phyloP scores from a whole-genome alignment of 2,113 vertebrate species.

The Tragulus kanchil region DNA sequence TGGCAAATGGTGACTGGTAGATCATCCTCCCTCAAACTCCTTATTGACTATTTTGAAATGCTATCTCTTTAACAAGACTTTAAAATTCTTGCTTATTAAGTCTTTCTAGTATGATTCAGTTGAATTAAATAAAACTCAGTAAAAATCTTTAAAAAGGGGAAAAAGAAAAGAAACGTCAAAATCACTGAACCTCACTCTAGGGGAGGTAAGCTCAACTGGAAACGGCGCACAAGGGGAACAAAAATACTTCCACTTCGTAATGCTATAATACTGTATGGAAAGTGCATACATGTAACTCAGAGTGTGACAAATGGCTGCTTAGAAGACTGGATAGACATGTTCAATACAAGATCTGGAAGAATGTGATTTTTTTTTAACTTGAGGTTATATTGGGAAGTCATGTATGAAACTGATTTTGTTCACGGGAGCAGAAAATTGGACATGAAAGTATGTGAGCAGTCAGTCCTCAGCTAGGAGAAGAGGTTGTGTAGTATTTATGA shows the following conservation, averaged over 20 bases:
- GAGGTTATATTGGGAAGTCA: background rate
- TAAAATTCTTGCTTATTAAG: background rate
- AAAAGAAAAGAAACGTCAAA: background rate
- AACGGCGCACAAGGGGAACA: background rate
- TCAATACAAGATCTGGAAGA: background rate
- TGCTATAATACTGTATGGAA: background rate
- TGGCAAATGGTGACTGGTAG: background rate
- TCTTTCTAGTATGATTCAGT: conserved; percentile 17
- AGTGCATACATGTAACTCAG: background rate
- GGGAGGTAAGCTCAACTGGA: background rate
- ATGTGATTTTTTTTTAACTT: conserved; percentile 19
- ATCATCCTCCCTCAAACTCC: background rate
- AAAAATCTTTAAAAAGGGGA: background rate
- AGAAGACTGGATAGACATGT: background rate
- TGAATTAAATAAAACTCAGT: conserved; percentile 30
- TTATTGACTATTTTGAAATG: conserved; percentile 22
- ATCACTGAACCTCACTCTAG: background rate
- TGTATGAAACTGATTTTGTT: background rate
- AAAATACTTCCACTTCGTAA: background rate
- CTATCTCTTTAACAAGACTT: background rate
- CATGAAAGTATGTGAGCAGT: background rate
- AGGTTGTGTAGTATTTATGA: background rate
- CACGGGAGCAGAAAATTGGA: background rate
- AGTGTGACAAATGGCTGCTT: background rate
- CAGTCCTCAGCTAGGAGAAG: background rate